Base-by-base conservation (phyloP, 2,888 invertebrate species). In the Nectonema munidae region DNA sequence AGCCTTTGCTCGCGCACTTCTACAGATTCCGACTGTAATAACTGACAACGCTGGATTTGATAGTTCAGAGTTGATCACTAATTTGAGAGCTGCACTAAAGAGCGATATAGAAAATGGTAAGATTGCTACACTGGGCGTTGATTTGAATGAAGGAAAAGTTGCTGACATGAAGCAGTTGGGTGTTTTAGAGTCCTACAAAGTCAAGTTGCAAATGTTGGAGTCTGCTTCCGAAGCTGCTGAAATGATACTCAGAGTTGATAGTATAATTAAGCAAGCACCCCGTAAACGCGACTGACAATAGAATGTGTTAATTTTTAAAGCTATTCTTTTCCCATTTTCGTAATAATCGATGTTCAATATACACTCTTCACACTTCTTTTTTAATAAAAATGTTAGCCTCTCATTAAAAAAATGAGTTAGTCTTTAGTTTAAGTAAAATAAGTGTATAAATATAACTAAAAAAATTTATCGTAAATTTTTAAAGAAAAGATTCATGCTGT, bases 31-130 rank as follows among this genome's bases (percentile, higher is more conserved):
- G 1, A 75, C 74, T 16, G 74, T 75, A 40, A 86, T 99, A 44
- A 81, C 86, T 25, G 95, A 99, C 56, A 99, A 99, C 59, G 95
- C 77, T 41, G 95, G 95, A 42, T 83, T 74, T 54, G 95, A 99
- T 61, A 81, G 83, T 32, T 76, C 86, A 1, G 77, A 86, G 49
- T 63, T 86, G 43, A 63, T 95, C 40, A 70, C 79, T n/a, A 68
- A 77, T 47, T 63, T 99, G 42, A 62, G 81, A 44, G 86, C 95
- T 5, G 66, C 68, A 5, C 89, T n/a, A n/a, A n/a, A n/a, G n/a
- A n/a, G n/a, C n/a, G n/a, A n/a, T n/a, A n/a, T n/a, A n/a, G n/a
- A n/a, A n/a, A n/a, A n/a, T n/a, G n/a, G n/a, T n/a, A n/a, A n/a
- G n/a, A n/a, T n/a, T n/a, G n/a, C n/a, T n/a, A n/a, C n/a, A n/a